These are phyloP conservation scores for Drosophila asahinai DNA, from an alignment of 1,140 invertebrate species.

Conservation along the genomic window DNA sequence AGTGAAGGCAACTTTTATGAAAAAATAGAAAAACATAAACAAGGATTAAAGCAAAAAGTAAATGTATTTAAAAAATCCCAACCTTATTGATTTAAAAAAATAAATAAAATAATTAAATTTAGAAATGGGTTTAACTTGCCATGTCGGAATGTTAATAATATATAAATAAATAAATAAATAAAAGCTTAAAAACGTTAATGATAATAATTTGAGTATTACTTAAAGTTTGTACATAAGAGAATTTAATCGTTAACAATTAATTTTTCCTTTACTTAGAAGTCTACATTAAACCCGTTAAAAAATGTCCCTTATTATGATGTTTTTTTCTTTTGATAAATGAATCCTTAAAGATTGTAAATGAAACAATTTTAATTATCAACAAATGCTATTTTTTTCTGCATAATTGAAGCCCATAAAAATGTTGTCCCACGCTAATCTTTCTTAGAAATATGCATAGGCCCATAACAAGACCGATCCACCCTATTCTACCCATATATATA, in stretches of 20 bases:
- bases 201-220: background rate
- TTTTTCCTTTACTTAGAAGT: background rate
- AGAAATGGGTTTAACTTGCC: background rate
- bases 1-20: too few relatives aligned
- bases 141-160: background rate
- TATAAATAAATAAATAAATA: background rate
- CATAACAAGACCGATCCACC: constrained; percentile 7
- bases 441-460: background rate
- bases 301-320: background rate
- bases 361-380: background rate
- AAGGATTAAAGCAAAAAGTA: too few relatives aligned
- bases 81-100: background rate
- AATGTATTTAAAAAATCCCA: background rate
- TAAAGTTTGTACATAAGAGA: too few relatives aligned
- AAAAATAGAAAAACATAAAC: too few relatives aligned
- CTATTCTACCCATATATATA: constrained; percentile 9
- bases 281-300: background rate
- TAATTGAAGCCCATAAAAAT: background rate
- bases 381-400: too few relatives aligned
- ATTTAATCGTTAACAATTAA: background rate
- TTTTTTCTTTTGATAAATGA: background rate
- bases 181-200: background rate
- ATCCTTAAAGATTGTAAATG: background rate
- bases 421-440: too few relatives aligned
- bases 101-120: background rate